phyloP scores from a whole-genome alignment of 2,797 vertebrate genomes.

The Oreortyx pictus region DNA sequence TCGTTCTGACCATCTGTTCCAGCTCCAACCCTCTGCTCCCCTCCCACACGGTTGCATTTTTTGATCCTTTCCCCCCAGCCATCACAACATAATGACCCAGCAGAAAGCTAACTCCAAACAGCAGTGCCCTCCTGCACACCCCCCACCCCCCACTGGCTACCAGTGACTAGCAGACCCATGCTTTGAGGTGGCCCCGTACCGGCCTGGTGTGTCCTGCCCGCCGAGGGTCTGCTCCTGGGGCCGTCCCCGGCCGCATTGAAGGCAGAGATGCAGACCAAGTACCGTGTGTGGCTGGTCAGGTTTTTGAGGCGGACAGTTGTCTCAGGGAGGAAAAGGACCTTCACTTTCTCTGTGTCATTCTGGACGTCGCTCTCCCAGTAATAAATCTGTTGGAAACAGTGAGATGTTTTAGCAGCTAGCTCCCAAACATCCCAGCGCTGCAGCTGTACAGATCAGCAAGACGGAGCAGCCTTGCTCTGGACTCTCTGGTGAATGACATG shows the following conservation, averaged over 20 bases:
- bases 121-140: not conserved
- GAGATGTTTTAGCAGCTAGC: not conserved
- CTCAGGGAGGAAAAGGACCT: conserved; percentile 91
- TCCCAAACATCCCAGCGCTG: not conserved
- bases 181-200: conserved; percentile 76
- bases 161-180: not conserved
- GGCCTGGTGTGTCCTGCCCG: conserved; percentile 88
- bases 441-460: not conserved
- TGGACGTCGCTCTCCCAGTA: conserved; percentile 90
- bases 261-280: conserved; percentile 89
- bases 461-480: not conserved
- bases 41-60: not conserved
- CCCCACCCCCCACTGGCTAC: rapidly evolving
- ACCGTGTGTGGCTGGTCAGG: conserved; percentile 91
- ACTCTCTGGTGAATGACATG: rapidly evolving
- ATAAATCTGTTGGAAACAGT: conserved; percentile 82
- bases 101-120: not conserved
- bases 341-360: conserved; percentile 91
- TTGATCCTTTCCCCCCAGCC: not conserved
- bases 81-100: rapidly evolving
- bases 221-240: conserved; percentile 87
- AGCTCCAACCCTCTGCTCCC: rapidly evolving
- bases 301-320: conserved; percentile 87
- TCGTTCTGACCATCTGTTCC: not conserved
- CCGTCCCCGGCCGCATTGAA: conserved; percentile 95